Conservation (phyloP, 1,140 invertebrate genomes). For the Asobara japonica region DNA sequence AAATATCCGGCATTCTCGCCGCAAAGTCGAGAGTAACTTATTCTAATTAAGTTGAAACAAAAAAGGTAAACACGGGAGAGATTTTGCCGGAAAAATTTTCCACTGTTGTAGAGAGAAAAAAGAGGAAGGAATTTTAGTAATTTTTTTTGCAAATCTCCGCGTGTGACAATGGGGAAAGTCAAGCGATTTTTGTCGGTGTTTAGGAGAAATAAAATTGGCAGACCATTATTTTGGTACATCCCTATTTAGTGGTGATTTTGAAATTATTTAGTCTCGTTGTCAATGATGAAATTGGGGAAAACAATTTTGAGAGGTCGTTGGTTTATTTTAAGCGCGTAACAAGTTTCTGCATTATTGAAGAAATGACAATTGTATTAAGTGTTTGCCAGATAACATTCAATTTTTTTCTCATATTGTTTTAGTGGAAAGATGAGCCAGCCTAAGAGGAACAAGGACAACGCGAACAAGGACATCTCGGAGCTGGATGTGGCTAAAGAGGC, state of each 20-base stretch:
- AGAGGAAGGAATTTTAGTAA: neutral
- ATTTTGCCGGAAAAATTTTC: neutral
- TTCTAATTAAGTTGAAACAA: neutral
- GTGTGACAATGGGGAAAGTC: neutral
- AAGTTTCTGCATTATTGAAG: neutral
- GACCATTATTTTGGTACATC: neutral
- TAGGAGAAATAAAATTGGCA: neutral
- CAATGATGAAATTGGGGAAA: neutral
- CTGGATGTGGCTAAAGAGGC: slow-evolving; percentile 73
- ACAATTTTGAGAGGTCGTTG: neutral
- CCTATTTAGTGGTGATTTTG: no score
- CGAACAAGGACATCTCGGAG: slow-evolving; percentile 58
- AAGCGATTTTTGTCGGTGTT: neutral
- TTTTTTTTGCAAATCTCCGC: neutral
- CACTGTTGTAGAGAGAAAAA: no score
- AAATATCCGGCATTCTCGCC: neutral
- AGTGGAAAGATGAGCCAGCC: slow-evolving; percentile 57
- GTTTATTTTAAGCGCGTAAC: no score
- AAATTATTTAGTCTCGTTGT: neutral
- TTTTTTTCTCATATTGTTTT: slow-evolving; percentile 29
- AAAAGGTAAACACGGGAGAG: neutral
- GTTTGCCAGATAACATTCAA: slow-evolving; percentile 7
- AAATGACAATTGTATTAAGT: neutral
- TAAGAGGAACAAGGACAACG: slow-evolving; percentile 56
- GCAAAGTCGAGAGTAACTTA: neutral